These are phyloP conservation scores for Ptychodera flava DNA, from an alignment of 35 echinoderm and acorn worm genomes.

Conservation along the genomic window DNA sequence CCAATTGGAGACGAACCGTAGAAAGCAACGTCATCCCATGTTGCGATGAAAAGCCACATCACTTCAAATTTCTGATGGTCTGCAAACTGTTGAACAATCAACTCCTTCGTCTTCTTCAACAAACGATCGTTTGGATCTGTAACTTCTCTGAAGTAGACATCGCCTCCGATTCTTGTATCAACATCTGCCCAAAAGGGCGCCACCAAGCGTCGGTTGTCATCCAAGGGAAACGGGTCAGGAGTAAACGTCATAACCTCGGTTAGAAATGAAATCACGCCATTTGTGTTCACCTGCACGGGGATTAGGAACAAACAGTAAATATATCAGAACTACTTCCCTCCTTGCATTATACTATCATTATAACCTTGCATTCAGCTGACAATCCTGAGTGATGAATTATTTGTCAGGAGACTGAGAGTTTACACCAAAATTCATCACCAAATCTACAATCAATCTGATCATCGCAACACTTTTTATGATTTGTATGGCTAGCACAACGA, in stretches of 20 bases:
- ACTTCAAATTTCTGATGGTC: not conserved
- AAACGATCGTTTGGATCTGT: not conserved
- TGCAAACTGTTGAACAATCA: not conserved
- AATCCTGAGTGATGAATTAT: not conserved
- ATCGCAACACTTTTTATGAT: too few relatives aligned
- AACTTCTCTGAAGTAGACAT: not conserved
- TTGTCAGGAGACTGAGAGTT: too few relatives aligned
- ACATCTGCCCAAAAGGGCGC: not conserved
- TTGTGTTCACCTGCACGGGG: not conserved
- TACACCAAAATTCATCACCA: too few relatives aligned
- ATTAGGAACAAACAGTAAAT: not conserved
- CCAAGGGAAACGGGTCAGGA: not conserved
- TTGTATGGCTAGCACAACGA: too few relatives aligned
- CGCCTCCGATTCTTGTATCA: not conserved
- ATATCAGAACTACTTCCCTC: not conserved
- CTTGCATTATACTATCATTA: not conserved
- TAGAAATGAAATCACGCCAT: not conserved
- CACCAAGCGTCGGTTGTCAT: not conserved
- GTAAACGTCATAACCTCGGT: not conserved
- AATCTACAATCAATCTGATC: too few relatives aligned
- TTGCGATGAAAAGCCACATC: not conserved
- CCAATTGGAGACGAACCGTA: not conserved
- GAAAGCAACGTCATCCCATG: slow-evolving; percentile 12
- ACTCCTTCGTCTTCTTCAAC: not conserved
- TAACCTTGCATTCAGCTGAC: not conserved